A percentile compares a stretch with the other conserved stretches of the same genome.
These are phyloP conservation scores for Camponotus vicinus DNA, from an alignment of 1,140 invertebrate species.

Conservation along the genomic window DNA sequence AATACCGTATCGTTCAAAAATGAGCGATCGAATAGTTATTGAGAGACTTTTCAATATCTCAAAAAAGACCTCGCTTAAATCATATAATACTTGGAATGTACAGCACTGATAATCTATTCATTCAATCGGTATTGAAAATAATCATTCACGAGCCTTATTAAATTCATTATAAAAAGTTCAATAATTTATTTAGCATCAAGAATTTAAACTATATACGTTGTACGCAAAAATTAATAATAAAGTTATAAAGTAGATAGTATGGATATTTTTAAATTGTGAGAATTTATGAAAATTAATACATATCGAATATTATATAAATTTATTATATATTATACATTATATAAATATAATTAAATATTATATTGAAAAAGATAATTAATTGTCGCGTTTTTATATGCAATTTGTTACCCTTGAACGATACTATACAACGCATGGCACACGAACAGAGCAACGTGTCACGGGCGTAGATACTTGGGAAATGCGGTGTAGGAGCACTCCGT, in stretches of 20 bases:
- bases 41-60: background rate
- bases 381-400: background rate
- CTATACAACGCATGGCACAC: conserved; percentile 45
- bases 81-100: background rate
- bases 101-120: background rate
- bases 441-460: conserved; percentile 69
- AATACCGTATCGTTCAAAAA: conserved; percentile 4
- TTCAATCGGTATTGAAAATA: background rate
- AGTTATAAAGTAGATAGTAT: background rate
- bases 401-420: conserved; percentile 30
- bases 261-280: background rate
- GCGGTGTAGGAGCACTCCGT: conserved; percentile 61
- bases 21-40: background rate
- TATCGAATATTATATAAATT: too few relatives aligned
- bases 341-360: too few relatives aligned
- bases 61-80: background rate
- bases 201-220: background rate
- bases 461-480: conserved; percentile 58
- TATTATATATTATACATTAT: too few relatives aligned
- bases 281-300: background rate
- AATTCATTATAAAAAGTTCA: background rate
- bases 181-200: background rate
- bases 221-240: background rate
- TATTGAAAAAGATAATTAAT: background rate
- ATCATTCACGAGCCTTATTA: background rate